These are phyloP conservation scores for Chiridota heheva DNA, from an alignment of 35 echinoderm and acorn worm species.

Conservation along the genomic window DNA sequence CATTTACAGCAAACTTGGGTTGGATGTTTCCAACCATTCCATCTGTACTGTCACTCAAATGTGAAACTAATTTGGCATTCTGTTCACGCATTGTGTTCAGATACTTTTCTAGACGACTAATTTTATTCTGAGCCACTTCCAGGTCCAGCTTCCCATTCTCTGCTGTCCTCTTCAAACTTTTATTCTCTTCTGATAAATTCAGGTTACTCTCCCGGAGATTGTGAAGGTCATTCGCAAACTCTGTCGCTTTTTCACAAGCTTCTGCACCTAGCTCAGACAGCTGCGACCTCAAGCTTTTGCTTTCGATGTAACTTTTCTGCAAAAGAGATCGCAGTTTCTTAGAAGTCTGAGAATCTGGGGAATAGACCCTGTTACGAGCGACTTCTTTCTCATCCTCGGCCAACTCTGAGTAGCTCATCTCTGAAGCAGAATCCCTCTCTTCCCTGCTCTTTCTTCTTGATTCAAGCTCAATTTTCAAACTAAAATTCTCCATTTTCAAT, in stretches of 20 bases:
- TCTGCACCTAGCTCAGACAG: background rate
- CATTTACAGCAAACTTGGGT: background rate
- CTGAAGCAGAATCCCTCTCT: background rate
- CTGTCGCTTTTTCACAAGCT: background rate
- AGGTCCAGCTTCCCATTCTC: constrained; percentile 8
- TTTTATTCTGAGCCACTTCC: background rate
- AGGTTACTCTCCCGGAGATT: background rate
- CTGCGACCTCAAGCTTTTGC: background rate
- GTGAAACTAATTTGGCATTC: constrained; percentile 20
- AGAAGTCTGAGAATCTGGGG: background rate
- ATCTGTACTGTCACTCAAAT: background rate
- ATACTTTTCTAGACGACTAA: constrained; percentile 14
- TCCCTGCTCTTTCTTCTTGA: background rate
- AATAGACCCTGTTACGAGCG: background rate
- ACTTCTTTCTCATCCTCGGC: background rate
- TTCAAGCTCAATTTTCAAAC: too few relatives aligned
- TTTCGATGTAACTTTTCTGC: constrained; percentile 5
- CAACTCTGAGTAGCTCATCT: background rate
- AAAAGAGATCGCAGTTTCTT: background rate
- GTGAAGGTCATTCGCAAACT: background rate
- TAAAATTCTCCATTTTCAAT: background rate
- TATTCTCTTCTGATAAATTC: background rate
- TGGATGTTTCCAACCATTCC: constrained; percentile 2
- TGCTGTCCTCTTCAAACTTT: background rate
- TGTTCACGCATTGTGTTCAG: constrained; percentile 21